Conservation (phyloP, 1,140 invertebrate species). For the Vanessa atalanta region DNA sequence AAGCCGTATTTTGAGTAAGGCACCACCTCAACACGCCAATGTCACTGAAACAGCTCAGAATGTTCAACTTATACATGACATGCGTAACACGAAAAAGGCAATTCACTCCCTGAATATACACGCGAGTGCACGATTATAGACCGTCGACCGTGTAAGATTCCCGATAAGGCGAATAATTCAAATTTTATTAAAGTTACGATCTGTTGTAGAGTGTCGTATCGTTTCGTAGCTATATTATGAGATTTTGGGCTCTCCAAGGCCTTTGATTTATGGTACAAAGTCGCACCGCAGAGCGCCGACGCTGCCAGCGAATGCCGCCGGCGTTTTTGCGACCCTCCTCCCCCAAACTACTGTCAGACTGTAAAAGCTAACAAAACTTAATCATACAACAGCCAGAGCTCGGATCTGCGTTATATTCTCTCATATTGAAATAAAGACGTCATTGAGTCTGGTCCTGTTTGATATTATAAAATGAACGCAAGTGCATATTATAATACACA, state of each 20-base stretch:
- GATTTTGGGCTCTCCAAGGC: conserved; percentile 59
- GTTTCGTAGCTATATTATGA: conserved; percentile 53
- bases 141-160: conserved; percentile 35
- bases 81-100: conserved; percentile 45
- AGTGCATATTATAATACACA: neutral
- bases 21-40: conserved; percentile 68
- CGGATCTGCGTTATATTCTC: conserved; percentile 14
- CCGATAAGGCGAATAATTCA: conserved; percentile 38
- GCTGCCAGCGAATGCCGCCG: conserved; percentile 56
- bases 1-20: conserved; percentile 71
- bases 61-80: conserved; percentile 51
- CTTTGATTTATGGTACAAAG: conserved; percentile 75
- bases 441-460: neutral
- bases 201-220: conserved; percentile 49
- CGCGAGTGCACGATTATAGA: conserved; percentile 43
- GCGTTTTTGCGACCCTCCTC: conserved; percentile 66
- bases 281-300: conserved; percentile 56
- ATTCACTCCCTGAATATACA: conserved; percentile 41
- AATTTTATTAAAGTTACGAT: conserved; percentile 46
- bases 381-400: conserved; percentile 48
- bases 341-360: conserved; percentile 52
- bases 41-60: conserved; percentile 61
- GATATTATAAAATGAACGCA: neutral
- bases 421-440: conserved; percentile 10
- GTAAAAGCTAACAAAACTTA: conserved; percentile 55